Conservation (phyloP, 2,797 vertebrate species). For the Enteromius radiatus region DNA sequence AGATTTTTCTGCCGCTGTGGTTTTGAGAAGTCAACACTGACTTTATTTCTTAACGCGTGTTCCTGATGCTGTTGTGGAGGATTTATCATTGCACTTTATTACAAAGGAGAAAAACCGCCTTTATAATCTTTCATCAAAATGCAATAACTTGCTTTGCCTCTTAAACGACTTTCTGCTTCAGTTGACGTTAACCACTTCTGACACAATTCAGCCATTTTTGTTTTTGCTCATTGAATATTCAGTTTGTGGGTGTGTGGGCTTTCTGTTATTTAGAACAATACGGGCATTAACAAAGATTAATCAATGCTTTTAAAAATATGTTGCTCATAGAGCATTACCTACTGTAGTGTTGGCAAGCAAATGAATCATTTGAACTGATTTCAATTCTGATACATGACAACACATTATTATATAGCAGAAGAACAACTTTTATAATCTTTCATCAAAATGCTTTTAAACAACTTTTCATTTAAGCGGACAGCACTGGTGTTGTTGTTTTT, state of each 20-base stretch:
- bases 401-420: not conserved
- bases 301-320: not conserved
- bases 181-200: not conserved
- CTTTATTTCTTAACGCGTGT: not conserved
- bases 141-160: conserved; percentile 17
- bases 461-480: not conserved
- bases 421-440: not conserved
- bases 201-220: not conserved
- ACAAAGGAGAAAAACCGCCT: not conserved
- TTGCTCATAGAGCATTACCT: not conserved
- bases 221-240: not conserved
- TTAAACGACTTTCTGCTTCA: not conserved
- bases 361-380: not conserved
- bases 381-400: not conserved
- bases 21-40: not conserved
- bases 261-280: not conserved
- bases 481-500: not conserved
- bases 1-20: not conserved
- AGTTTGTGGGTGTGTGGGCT: not conserved
- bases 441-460: not conserved
- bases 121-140: conserved; percentile 15
- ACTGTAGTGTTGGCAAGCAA: not conserved
- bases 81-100: not conserved
- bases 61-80: not conserved
- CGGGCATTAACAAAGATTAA: not conserved